Conservation (phyloP, 1,140 invertebrate genomes). For the Luehdorfia chinensis region DNA sequence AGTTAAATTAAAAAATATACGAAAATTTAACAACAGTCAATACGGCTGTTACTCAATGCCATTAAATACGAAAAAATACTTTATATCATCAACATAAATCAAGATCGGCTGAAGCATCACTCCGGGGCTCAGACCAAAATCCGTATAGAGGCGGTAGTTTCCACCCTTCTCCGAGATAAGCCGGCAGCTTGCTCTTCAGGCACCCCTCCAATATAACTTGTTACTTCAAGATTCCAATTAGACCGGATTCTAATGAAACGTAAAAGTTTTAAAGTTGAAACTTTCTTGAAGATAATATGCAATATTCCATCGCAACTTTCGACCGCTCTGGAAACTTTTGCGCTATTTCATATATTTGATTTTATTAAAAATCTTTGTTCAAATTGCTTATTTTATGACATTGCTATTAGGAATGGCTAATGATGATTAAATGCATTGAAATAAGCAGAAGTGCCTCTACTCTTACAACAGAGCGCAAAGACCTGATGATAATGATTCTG, state of each 20-base stretch:
- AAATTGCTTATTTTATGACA: not conserved
- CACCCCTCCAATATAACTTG: slow-evolving; percentile 14
- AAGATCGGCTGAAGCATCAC: slow-evolving; percentile 7
- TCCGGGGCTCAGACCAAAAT: slow-evolving; percentile 1
- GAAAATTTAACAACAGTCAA: too few relatives aligned
- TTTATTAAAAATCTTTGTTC: slow-evolving; percentile 16
- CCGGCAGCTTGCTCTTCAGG: not conserved
- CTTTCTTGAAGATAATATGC: slow-evolving; percentile 17
- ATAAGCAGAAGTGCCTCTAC: not conserved
- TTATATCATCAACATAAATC: too few relatives aligned
- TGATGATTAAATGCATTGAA: too few relatives aligned
- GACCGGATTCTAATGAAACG: slow-evolving; percentile 17
- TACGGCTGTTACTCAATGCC: too few relatives aligned
- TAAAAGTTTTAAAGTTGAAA: slow-evolving; percentile 13
- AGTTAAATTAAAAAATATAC: too few relatives aligned
- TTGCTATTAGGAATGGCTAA: too few relatives aligned
- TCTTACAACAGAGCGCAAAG: not conserved
- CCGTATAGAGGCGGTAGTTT: not conserved
- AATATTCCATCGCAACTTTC: slow-evolving; percentile 10
- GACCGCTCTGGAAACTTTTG: slow-evolving; percentile 8
- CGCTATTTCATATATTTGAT: slow-evolving; percentile 1
- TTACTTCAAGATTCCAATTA: slow-evolving; percentile 18
- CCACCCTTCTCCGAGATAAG: slow-evolving; percentile 4
- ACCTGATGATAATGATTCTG: not conserved
- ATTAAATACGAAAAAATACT: too few relatives aligned